A percentile compares a stretch with the other conserved stretches of the same genome.
phyloP scores from a whole-genome alignment of 2,113 vertebrate species.

The Cyanocitta stelleri region DNA sequence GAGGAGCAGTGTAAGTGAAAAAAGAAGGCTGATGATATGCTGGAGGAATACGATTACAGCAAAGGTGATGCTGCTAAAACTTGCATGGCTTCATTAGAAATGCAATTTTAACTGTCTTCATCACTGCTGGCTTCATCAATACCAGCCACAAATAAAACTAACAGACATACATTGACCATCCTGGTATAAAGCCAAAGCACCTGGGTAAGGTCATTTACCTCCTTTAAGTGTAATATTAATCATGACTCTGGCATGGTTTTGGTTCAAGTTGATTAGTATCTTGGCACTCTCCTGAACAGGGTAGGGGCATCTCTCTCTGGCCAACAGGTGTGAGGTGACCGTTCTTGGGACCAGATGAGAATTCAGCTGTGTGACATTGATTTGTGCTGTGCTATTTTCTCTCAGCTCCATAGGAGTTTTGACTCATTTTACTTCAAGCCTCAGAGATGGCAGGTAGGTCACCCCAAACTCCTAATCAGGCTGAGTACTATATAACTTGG shows the following conservation, averaged over 20 bases:
- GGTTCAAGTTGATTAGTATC: neutral
- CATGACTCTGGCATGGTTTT: neutral
- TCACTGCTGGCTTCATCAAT: neutral
- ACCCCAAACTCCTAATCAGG: neutral
- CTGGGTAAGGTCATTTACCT: neutral
- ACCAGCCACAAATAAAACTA: neutral
- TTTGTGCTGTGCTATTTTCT: neutral
- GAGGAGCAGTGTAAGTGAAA: neutral
- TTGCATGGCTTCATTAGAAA: neutral
- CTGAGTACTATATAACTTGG: neutral
- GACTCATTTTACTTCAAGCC: neutral
- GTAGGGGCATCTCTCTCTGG: neutral
- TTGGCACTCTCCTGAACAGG: neutral
- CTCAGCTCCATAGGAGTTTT: neutral
- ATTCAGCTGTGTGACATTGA: neutral
- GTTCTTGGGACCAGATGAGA: fast-evolving
- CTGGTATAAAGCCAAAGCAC: neutral
- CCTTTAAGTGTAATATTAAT: neutral
- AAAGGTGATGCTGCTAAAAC: neutral
- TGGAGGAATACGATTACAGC: neutral
- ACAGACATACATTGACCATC: neutral
- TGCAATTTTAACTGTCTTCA: neutral
- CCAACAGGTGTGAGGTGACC: neutral
- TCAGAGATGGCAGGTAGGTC: neutral
- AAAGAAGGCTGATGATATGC: neutral